Percentiles rank a stretch among this genome's conserved stretches.
These are phyloP conservation scores for Polyommatus icarus DNA, from an alignment of 2,888 invertebrate genomes.

Conservation along the genomic window DNA sequence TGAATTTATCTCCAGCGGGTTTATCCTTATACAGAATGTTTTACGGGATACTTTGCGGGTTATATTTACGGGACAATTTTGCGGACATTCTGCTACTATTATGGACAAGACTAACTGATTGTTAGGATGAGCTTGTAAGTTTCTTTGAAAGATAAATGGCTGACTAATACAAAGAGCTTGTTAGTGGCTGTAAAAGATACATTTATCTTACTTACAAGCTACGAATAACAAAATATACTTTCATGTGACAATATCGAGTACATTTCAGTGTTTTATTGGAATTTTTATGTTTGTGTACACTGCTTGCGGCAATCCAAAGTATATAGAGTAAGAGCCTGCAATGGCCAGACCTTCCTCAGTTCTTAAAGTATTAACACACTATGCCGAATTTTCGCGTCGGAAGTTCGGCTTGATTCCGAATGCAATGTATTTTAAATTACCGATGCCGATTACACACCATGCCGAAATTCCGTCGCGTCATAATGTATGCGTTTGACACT, in stretches of 20 bases:
- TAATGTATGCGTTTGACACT: no score
- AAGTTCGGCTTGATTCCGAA: no score
- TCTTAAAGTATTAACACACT: no score
- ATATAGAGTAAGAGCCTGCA: no score
- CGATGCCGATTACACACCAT: no score
- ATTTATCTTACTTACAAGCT: no score
- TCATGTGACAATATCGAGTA: not conserved
- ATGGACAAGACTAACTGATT: not conserved
- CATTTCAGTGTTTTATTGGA: not conserved
- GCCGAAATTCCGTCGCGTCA: no score
- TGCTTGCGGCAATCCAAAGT: not conserved
- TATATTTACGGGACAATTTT: not conserved
- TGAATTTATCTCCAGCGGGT: constrained; percentile 3
- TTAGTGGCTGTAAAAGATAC: not conserved
- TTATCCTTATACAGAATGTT: constrained; percentile 2
- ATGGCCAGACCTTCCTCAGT: no score
- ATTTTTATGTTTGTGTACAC: not conserved
- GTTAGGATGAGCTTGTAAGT: not conserved
- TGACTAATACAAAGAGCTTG: not conserved
- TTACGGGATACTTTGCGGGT: not conserved
- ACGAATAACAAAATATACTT: no score
- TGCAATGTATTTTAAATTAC: no score
- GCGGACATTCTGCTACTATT: not conserved
- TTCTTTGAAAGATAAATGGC: not conserved
- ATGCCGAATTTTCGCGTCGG: no score